Evolutionary conservation across 2,113 vertebrate species (phyloP).

Genomic region (Silurus asotus): DNA sequence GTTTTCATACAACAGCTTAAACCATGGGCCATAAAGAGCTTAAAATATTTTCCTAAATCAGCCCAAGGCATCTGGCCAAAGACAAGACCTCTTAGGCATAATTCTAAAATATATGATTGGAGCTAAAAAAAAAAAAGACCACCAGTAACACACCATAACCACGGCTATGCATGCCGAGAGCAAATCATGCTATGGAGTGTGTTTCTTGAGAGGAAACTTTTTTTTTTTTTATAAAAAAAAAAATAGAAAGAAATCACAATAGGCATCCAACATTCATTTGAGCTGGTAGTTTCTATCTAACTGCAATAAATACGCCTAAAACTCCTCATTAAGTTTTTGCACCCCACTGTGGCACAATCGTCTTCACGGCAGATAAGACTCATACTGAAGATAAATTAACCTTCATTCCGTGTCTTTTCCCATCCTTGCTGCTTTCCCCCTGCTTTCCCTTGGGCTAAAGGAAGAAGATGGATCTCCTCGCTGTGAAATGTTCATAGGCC

Average conservation of each 20-base stretch:
- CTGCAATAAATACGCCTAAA: background rate
- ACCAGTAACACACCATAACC: no score
- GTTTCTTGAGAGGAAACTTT: no score
- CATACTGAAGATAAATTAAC: slow-evolving; percentile 48
- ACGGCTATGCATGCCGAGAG: no score
- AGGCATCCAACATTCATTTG: background rate
- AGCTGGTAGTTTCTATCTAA: background rate
- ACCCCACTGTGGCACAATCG: background rate
- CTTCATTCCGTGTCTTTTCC: slow-evolving; percentile 32
- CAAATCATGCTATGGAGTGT: no score
- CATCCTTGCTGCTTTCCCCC: slow-evolving; percentile 16
- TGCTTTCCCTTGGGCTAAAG: slow-evolving; percentile 36
- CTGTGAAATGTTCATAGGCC: slow-evolving; percentile 38
- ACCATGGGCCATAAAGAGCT: no score
- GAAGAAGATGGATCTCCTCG: slow-evolving; percentile 44
- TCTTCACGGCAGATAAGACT: background rate
- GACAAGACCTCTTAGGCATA: no score
- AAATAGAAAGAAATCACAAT: background rate
- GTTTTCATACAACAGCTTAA: no score
- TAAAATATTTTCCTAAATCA: no score
- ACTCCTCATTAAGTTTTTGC: slow-evolving; percentile 23
- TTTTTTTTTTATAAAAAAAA: background rate
- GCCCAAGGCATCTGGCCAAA: no score
- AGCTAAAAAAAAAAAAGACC: background rate
- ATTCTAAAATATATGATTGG: no score